Percentiles rank a stretch among this genome's conserved stretches.
Conservation (phyloP, 2,113 vertebrate species). For the Mixornis gularis region DNA sequence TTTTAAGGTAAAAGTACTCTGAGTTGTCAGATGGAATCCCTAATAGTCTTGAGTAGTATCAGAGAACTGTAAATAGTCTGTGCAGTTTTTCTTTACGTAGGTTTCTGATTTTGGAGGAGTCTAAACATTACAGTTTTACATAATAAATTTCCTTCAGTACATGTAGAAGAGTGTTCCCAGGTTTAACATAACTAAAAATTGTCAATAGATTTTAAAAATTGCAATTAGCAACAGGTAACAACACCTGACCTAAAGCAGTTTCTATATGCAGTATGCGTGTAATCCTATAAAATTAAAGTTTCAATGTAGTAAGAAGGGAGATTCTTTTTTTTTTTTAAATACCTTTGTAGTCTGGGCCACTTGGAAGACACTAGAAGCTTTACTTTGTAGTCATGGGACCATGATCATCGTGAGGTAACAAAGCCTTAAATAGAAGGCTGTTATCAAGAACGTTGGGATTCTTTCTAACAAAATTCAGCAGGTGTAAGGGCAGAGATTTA, state of each 20-base stretch:
- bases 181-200: neutral
- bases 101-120: neutral
- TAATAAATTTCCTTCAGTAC: neutral
- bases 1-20: neutral
- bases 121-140: neutral
- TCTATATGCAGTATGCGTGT: neutral
- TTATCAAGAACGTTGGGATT: accelerated
- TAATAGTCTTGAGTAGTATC: neutral
- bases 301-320: accelerated
- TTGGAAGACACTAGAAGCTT: neutral
- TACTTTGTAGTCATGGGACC: neutral
- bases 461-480: neutral
- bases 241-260: neutral
- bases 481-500: neutral
- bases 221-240: neutral
- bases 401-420: neutral
- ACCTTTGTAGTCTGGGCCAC: neutral
- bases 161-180: accelerated
- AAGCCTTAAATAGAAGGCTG: neutral
- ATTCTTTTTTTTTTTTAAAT: too few species aligned
- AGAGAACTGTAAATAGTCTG: neutral
- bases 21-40: neutral
- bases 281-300: neutral
- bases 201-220: too few species aligned
- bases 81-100: neutral